Base-by-base conservation (phyloP, 2,888 invertebrate species). In the Drosophila mulleri region DNA sequence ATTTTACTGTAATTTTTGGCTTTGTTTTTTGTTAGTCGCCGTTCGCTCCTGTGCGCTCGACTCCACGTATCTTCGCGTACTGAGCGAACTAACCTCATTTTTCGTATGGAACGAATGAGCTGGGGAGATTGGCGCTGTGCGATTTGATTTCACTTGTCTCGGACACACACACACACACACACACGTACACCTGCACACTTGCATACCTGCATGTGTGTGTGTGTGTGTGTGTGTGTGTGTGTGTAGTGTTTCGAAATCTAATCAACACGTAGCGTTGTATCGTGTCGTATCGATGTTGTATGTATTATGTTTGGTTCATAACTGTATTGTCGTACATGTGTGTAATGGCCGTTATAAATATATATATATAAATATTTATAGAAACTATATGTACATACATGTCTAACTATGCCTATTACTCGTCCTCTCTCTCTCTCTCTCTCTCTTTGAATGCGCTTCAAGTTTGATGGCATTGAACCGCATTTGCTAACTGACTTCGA, bases 61-160 rank as follows among this genome's bases (percentile, higher is more conserved):
- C 82, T 80, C 82, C 75, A 77, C 88, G 75, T 78, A 73, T 75
- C 81, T 77, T 23, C 48, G 64, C 73, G 69, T 72, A 76, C 89
- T 82, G 79, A 87, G 64, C 73, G 69, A 73, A 75, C 89, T 82
- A 81, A 87, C 79, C 80, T 75, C 78, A 70, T 85, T 83, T 79
- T 67, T 9, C 57, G 66, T 54, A 61, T 63, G 73, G 50, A 72
- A 67, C 62, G 60, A 67, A 47, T 53, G 54, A 66, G 35, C 60
- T 50, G 42, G 42, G 29, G 42, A 76, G 72, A 71, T 81, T 80
- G 73, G 64, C 53, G 61, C 65, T 67, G 79, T 70, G 76, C 69
- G 69, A 54, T 66, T 74, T 82, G 68, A 68, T 79, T 76, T 82
- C 79, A 69, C 62, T 67, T 50, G 76, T 16, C 52, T 65, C 56